phyloP scores from a whole-genome alignment of 1,140 invertebrate species.

The Ephestia elutella region DNA sequence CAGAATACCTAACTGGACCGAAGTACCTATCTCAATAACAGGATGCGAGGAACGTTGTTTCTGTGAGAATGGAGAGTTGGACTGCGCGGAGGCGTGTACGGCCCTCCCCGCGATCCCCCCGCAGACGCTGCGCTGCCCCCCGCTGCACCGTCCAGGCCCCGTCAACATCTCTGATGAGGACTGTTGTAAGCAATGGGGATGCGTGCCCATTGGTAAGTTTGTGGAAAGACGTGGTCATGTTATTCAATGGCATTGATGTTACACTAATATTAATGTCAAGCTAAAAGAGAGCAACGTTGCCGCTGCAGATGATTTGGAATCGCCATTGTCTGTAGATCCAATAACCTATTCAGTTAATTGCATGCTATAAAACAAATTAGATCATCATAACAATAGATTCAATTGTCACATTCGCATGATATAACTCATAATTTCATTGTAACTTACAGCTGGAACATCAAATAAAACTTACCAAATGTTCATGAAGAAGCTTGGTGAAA shows the following conservation, averaged over 20 bases:
- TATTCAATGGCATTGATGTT: too few species aligned
- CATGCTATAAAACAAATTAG: background rate
- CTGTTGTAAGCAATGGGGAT: constrained; percentile 86
- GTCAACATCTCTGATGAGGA: constrained; percentile 83
- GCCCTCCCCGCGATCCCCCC: constrained; percentile 84
- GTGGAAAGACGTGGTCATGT: too few species aligned
- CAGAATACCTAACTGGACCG: constrained; percentile 79
- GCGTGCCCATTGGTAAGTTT: constrained; percentile 65
- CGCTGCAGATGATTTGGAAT: too few species aligned
- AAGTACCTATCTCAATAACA: constrained; percentile 77
- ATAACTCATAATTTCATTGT: constrained; percentile 27
- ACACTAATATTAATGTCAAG: too few species aligned
- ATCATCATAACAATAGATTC: background rate
- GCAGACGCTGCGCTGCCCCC: constrained; percentile 80
- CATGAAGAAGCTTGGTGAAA: constrained; percentile 22
- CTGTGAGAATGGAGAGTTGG: constrained; percentile 89
- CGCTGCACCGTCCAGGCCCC: constrained; percentile 77
- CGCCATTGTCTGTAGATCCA: too few species aligned
- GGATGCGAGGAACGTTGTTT: constrained; percentile 90
- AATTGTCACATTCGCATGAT: background rate
- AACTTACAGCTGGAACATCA: constrained; percentile 54
- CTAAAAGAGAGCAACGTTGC: too few species aligned
- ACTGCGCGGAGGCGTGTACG: constrained; percentile 86
- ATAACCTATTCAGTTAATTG: background rate
- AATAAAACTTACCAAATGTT: constrained; percentile 34